A percentile compares a stretch with the other conserved stretches of the same genome.
These are phyloP conservation scores for Drosophila neotestacea DNA, from an alignment of 2,888 invertebrate genomes.

Conservation along the genomic window DNA sequence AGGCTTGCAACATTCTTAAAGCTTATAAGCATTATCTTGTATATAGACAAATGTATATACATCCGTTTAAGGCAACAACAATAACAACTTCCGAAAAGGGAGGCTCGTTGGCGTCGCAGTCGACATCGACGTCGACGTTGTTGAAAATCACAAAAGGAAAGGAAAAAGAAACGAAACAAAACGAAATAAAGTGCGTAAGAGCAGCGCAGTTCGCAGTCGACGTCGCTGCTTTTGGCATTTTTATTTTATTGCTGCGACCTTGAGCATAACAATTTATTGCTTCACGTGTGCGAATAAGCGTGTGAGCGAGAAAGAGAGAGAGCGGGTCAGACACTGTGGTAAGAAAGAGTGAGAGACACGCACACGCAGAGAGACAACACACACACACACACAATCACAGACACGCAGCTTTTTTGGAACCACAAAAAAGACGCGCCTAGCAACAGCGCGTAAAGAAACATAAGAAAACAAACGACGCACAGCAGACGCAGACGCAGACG, in stretches of 20 bases:
- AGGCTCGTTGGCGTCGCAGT: constrained; percentile 66
- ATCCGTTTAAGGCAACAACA: constrained; percentile 33
- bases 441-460: constrained; percentile 50
- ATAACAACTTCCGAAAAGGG: constrained; percentile 60
- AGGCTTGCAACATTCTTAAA: constrained; percentile 56
- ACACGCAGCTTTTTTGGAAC: constrained; percentile 4
- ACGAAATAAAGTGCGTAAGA: constrained; percentile 30
- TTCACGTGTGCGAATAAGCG: constrained; percentile 82
- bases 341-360: constrained; percentile 31
- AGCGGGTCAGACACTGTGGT: constrained; percentile 5
- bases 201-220: constrained; percentile 17
- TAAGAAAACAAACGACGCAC: constrained; percentile 15
- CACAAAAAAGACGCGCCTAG: constrained; percentile 57
- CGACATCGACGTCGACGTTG: constrained; percentile 1
- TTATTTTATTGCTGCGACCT: constrained; percentile 67
- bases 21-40: not conserved
- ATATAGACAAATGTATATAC: constrained; percentile 1
- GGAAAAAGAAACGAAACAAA: constrained; percentile 26
- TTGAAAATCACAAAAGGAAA: constrained; percentile 15
- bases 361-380: constrained; percentile 31
- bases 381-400: not conserved
- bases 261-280: constrained; percentile 83
- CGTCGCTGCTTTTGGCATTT: constrained; percentile 17
- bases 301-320: constrained; percentile 27
- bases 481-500: not conserved